Percentiles rank a stretch among this genome's conserved stretches.
These are phyloP conservation scores for Chrysocyon brachyurus DNA, from an alignment of 2,797 vertebrate genomes.

Conservation along the genomic window DNA sequence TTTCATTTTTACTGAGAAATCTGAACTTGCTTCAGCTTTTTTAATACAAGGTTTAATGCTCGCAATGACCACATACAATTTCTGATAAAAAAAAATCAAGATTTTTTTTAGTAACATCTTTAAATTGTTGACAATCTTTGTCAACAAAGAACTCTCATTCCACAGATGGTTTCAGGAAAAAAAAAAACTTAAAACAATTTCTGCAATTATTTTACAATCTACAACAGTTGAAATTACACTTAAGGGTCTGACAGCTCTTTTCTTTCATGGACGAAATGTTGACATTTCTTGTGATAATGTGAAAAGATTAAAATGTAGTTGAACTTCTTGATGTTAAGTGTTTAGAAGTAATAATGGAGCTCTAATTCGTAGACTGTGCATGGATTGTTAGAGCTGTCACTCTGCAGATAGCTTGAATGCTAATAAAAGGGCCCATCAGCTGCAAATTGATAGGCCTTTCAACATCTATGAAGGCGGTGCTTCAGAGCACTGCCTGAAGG, in stretches of 20 bases:
- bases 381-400: neutral
- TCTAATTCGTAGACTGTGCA: neutral
- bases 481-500: neutral
- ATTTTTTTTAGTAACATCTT: constrained; percentile 7
- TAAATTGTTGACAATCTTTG: constrained; percentile 19
- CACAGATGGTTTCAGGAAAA: constrained; percentile 22
- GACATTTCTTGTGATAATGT: constrained; percentile 62
- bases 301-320: constrained; percentile 45
- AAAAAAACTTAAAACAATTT: neutral
- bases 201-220: constrained; percentile 50
- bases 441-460: neutral
- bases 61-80: neutral
- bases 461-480: neutral
- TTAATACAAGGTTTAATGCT: neutral
- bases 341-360: constrained; percentile 40
- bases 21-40: neutral
- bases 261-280: constrained; percentile 27
- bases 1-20: constrained; percentile 37
- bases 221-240: constrained; percentile 42
- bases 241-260: constrained; percentile 30
- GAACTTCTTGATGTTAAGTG: constrained; percentile 34
- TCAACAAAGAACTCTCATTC: constrained; percentile 31
- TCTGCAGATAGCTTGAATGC: neutral
- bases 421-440: neutral
- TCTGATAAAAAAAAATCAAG: neutral